A percentile compares a stretch with the other conserved stretches of the same genome.
phyloP scores from a whole-genome alignment of 2,113 vertebrate genomes.

The Tiliqua scincoides region DNA sequence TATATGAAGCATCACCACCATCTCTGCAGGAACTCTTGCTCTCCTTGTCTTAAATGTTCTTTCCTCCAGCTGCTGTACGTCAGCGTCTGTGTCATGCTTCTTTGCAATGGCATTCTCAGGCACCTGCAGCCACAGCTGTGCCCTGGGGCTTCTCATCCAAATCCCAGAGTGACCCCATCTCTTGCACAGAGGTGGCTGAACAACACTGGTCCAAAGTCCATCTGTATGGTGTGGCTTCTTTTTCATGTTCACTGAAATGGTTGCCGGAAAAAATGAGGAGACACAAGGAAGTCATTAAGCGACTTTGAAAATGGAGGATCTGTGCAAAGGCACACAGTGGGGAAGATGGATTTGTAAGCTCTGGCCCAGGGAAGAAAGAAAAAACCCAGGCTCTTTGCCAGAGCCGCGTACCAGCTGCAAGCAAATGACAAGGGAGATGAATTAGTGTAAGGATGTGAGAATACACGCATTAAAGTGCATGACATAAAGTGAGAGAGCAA shows the following conservation, averaged over 20 bases:
- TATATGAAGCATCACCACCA: neutral
- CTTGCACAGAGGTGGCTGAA: neutral
- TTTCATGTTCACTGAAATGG: neutral
- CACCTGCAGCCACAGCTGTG: neutral
- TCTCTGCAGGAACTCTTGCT: neutral
- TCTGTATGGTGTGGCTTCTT: neutral
- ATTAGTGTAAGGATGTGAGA: conserved; percentile 25
- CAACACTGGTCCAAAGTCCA: neutral
- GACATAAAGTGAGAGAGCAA: neutral
- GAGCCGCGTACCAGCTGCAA: neutral
- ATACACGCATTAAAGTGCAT: neutral
- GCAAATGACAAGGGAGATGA: conserved; percentile 23
- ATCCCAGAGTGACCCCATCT: neutral
- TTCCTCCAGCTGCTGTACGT: too few species aligned
- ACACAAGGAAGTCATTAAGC: neutral
- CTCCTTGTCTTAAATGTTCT: neutral
- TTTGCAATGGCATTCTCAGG: neutral
- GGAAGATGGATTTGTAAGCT: neutral
- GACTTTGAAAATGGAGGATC: neutral
- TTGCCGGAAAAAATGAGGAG: neutral
- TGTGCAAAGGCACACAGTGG: neutral
- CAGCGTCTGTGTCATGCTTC: neutral
- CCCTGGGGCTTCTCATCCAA: neutral
- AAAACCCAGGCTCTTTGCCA: conserved; percentile 6
- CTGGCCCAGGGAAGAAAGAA: conserved; percentile 1